Evolutionary conservation across 2,797 vertebrate species (phyloP).

Genomic region (Mastacembelus armatus): DNA sequence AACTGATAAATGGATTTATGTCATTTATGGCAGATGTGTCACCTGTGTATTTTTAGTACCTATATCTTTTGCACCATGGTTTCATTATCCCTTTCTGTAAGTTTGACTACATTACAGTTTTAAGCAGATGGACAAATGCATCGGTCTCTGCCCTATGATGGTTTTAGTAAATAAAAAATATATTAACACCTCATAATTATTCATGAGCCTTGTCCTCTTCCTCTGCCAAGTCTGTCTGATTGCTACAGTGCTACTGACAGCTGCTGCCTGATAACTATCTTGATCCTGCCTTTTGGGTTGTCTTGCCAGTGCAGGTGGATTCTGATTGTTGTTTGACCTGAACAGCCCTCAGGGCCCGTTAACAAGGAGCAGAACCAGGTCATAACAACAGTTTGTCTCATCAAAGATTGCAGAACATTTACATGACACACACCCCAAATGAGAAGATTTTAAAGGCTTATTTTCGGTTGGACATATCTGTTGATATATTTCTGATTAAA

Average conservation of each 20-base stretch:
- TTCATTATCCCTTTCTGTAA: constrained; percentile 39
- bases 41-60: not conserved
- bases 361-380: constrained; percentile 29
- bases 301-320: constrained; percentile 27
- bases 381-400: constrained; percentile 14
- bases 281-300: constrained; percentile 24
- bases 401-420: constrained; percentile 3
- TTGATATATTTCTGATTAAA: not conserved
- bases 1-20: too few species aligned
- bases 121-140: constrained; percentile 49
- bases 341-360: constrained; percentile 13
- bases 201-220: constrained; percentile 46
- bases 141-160: constrained; percentile 28
- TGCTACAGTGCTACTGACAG: constrained; percentile 47
- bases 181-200: constrained; percentile 64
- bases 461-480: not conserved
- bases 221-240: constrained; percentile 41
- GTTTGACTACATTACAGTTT: constrained; percentile 39
- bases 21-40: too few species aligned
- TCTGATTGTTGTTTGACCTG: constrained; percentile 32
- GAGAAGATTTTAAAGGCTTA: not conserved
- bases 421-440: not conserved
- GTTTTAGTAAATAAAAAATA: constrained; percentile 55
- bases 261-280: constrained; percentile 59
- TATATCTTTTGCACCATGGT: constrained; percentile 16